A percentile compares a stretch with the other conserved stretches of the same genome.
phyloP scores from a whole-genome alignment of 2,113 vertebrate species.

The Ellobius talpinus region DNA sequence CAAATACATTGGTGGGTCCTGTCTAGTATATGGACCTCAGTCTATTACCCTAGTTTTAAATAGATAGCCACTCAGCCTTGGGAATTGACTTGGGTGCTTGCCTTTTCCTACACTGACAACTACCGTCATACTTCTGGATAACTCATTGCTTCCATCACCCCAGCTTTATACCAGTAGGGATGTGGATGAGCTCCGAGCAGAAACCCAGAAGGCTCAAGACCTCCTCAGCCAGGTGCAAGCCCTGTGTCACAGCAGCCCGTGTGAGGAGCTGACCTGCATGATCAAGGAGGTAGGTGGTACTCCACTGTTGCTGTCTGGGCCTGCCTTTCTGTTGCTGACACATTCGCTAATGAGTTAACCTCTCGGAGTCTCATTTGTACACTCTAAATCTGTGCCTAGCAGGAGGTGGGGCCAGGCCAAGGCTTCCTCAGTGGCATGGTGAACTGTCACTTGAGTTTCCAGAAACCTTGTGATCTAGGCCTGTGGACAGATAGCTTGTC shows the following conservation, averaged over 20 bases:
- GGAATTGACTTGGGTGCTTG: neutral
- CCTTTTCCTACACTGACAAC: neutral
- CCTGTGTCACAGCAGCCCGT: constrained; percentile 71
- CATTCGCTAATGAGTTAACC: neutral
- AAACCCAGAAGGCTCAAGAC: constrained; percentile 86
- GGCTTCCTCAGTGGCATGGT: neutral
- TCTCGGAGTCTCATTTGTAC: neutral
- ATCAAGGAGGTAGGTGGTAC: constrained; percentile 81
- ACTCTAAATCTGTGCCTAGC: neutral
- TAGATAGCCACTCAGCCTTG: neutral
- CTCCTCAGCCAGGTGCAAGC: constrained; percentile 83
- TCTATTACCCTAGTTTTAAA: neutral
- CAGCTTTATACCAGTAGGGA: constrained; percentile 86
- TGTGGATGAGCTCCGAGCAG: constrained; percentile 84
- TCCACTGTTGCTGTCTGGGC: neutral
- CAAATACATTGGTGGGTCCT: neutral
- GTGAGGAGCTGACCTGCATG: constrained; percentile 68
- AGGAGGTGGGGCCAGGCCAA: neutral
- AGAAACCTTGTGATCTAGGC: neutral
- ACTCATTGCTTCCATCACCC: neutral
- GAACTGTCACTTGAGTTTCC: neutral
- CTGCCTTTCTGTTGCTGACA: neutral
- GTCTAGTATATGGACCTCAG: fast-evolving
- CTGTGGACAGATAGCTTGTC: too few species aligned
- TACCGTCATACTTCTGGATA: neutral